Conservation (phyloP, 2,797 vertebrate species). For the Chiloscyllium punctatum region DNA sequence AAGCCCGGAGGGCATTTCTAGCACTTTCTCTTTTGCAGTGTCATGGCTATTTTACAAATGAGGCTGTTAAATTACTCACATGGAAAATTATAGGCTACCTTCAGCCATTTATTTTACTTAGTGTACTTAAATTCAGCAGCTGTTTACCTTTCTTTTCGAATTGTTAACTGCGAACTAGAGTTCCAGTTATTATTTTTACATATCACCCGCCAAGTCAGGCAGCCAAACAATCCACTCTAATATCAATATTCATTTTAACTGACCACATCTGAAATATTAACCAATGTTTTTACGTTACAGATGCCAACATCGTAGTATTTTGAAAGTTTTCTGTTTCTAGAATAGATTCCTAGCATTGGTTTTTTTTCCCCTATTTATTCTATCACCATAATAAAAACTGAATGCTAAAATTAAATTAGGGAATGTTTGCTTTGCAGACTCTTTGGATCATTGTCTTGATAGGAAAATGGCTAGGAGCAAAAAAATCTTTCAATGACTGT, state of each 20-base stretch:
- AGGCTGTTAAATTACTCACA: conserved; percentile 21
- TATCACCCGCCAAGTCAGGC: not conserved
- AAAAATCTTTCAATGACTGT: not conserved
- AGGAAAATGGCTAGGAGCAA: not conserved
- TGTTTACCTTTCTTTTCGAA: not conserved
- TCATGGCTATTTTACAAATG: conserved; percentile 30
- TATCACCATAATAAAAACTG: not conserved
- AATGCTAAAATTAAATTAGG: not conserved
- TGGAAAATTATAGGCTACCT: conserved; percentile 10
- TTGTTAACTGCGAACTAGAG: not conserved
- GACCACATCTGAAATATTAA: not conserved
- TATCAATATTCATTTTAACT: conserved; percentile 1
- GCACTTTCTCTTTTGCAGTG: not conserved
- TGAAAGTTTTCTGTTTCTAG: not conserved
- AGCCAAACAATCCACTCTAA: not conserved
- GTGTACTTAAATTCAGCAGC: not conserved
- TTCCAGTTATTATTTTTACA: conserved; percentile 12
- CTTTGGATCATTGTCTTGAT: not conserved
- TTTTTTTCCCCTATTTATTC: not conserved
- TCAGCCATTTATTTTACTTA: conserved; percentile 32
- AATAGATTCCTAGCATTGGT: not conserved
- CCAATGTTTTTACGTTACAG: not conserved
- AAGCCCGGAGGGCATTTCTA: not conserved
- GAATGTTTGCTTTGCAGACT: not conserved
- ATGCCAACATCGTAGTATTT: not conserved